Base-by-base conservation (phyloP, 2,888 invertebrate genomes). In the Pedicia rivosa region DNA sequence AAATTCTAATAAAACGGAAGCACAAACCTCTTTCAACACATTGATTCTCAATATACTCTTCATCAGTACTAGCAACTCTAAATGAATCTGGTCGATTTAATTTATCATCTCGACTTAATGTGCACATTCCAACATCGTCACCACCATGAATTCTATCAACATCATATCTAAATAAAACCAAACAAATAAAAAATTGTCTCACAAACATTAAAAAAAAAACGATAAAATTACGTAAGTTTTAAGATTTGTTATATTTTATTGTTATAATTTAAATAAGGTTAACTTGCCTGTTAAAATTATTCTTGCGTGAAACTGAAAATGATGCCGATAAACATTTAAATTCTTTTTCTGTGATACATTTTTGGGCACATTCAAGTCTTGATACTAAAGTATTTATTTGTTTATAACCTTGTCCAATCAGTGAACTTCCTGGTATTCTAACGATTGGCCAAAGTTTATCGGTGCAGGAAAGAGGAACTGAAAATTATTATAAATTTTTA, bases 41-140 rank as follows among this genome's bases (percentile, higher is more conserved):
- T 51, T 84, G 78, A 58, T 80, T 83, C 56, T 86, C 84, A 47
- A 87, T 71, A 55, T 88, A 88, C 49, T 83, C 79, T 20, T 83
- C 78, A 47, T 77, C 72, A 48, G 72, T 74, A 50, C 73, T 72
- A 3, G 80, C 74, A 4, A 77, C 78, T 27, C 81, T 66, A 57
- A 80, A 88, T 3, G 81, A 74, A 51, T 78, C 79, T 0, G 84
- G 81, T 46, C 76, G 72, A 2, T 76, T 71, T 50, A 78, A 74
- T 50, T 82, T 72, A 53, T 82, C 79, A 47, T 78, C 74, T 36
- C 67, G 64, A 52, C 78, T 80, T 22, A 88, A 64, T 8, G 74
- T 63, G 52, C 88, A 88, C 44, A 60, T 68, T 9, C 82, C 62
- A 46, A 69, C 57, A 12, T 56, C 46, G 35, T 48, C 47, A 31